Base-by-base conservation (phyloP, 1,140 invertebrate genomes). In the Maconellicoccus hirsutus region DNA sequence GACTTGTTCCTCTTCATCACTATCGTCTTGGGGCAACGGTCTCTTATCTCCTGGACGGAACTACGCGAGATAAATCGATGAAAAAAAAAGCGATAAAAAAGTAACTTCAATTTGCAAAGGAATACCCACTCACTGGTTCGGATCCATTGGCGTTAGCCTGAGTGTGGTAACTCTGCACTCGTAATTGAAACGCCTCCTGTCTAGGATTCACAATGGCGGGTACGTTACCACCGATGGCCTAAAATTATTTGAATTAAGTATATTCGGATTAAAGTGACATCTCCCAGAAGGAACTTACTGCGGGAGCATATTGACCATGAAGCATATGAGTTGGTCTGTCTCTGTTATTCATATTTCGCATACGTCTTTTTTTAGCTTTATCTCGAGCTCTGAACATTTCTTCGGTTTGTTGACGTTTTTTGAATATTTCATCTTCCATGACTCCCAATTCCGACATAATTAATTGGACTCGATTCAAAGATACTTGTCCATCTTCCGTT, bases 391-490 rank as follows among this genome's bases (percentile, higher is more conserved):
- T 89, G 78, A 90, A 94, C 73, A 85, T 82, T 70, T 92, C 78
- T 78, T 98, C 96, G 75, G 87, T 90, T 74, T 91, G 83, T 80
- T 98, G 93, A 16, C 93, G 80, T 71, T 88, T 90, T 78, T 92
- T 93, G 79, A 99, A 99, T 75, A 99, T 99, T 81, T 97, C 91
- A 83, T 99, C 98, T 80, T 99, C 98, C 2, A 89, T 88, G 78
- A 90, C 85, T 0, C 97, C 98, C 27, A 99, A 82, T 78, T 97
- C 93, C 63, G 86, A 84, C 88, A 99, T 89, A 25, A 99, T 98
- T 71, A 96, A 79, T 80, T 99, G 94, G 23, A 98, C 96, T 72
- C 95, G 83, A 72, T 91, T 87, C 63, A 98, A 82, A 79, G 95
- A 90, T 1, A 98, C 94, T 74, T 94, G 86, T 0, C 98, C 98